Evolutionary conservation across 2,888 invertebrate genomes (phyloP), one percentile per base, ranked within the genome.

Genomic region (Cepaea hortensis): DNA sequence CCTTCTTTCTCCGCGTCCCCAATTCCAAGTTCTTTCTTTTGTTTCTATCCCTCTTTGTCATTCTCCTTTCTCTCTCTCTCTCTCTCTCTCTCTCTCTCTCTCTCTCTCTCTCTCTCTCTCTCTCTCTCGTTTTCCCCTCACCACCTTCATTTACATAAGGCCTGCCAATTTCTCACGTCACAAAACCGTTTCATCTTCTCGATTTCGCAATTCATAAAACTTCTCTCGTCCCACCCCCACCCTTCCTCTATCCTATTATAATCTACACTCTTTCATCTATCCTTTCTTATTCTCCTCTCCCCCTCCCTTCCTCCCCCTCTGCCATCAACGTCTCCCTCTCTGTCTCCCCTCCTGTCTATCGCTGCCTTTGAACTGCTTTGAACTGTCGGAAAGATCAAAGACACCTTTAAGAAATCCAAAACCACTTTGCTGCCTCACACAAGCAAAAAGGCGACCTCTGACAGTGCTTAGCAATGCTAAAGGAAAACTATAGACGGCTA

Each of bases 311-410:
- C 48, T 50, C 79, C 18, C 55, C 48, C 3, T 50, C 18, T 18
- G 46, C 55, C 9, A 20, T 61, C 68, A 70, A 18, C 15, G 65
- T 76, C 76, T 76, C 23, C 9, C 76, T 76, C 48, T 75, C 48
- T 76, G 50, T 62, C 77, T 84, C 84, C 23, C 65, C 68, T 76
- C 76, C 75, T 84, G 68, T 77, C 72, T 76, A 65, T 84, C 61
- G 62, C 50, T 50, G 13, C 68, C 77, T 65, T 83, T 83, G 82
- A 83, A 83, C 82, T 73, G 73, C 82, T 83, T 83, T 83, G 82
- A 83, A 83, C 82, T 73, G 82, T 73, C 82, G 82, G 72, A 73
- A 61, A 83, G 82, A 83, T 83, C 82, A 83, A 83, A 83, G 82
- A 15, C 72, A 61, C 73, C 72, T 73, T 83, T 73, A 15, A n/a